phyloP scores from a whole-genome alignment of 2,113 vertebrate genomes.

The Toxotes jaculatrix region DNA sequence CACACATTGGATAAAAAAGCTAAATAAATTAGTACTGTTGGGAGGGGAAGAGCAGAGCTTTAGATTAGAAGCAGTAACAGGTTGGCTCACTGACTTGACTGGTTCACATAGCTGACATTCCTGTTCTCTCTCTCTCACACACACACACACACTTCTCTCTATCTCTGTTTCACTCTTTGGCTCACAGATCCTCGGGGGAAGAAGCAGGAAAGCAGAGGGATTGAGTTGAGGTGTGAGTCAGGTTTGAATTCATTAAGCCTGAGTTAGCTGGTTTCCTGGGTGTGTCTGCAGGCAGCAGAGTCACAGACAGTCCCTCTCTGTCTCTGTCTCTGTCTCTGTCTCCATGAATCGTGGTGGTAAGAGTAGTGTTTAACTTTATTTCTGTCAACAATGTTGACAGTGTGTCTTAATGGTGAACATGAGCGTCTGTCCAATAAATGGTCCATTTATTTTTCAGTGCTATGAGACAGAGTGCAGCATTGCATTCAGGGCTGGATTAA shows the following conservation, averaged over 20 bases:
- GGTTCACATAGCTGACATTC: conserved; percentile 77
- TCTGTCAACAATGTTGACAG: too few species aligned
- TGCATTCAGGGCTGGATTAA: background rate
- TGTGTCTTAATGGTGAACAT: too few species aligned
- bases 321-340: background rate
- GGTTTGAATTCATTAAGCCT: conserved; percentile 16
- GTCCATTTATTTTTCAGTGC: too few species aligned
- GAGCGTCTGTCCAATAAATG: too few species aligned
- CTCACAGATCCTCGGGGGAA: background rate
- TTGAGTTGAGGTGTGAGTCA: conserved; percentile 32
- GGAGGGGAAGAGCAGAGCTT: background rate
- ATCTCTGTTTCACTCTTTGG: conserved; percentile 6
- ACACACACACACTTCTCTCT: conserved; percentile 17
- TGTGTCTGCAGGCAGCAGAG: conserved; percentile 26
- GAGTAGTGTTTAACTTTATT: background rate
- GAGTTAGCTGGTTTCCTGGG: conserved; percentile 41
- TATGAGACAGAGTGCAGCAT: background rate
- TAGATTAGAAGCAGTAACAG: conserved; percentile 27
- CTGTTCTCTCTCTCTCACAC: conserved; percentile 16
- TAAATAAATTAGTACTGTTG: too few species aligned
- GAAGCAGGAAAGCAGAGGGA: background rate
- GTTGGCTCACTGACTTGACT: conserved; percentile 57
- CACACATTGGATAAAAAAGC: background rate
- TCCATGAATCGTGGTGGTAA: too few species aligned
- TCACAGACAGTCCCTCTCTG: background rate